Evolutionary conservation across 2,888 invertebrate species (phyloP), one percentile per base, ranked within the genome.

Genomic region (Acleris emargana): DNA sequence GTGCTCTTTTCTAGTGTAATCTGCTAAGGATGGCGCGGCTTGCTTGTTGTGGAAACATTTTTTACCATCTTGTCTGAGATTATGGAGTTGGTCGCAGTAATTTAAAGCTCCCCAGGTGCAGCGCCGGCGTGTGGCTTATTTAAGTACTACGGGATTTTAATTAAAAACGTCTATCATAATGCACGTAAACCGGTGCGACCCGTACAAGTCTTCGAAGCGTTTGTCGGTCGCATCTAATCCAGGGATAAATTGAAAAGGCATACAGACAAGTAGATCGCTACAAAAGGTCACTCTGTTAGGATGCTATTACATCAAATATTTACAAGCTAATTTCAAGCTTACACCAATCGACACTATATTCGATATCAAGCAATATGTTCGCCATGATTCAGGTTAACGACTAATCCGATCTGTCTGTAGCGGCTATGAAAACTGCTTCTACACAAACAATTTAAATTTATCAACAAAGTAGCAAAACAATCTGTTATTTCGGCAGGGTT

Each of bases 101-200:
- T 88, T 86, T 85, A 86, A 74, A 70, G 82, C 75, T 82, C 81
- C 86, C 84, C 89, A 90, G 89, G 91, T 87, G 87, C 84, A 76
- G 74, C 72, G 72, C 69, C 75, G 79, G 81, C 77, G 79, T 79
- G 82, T 79, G 84, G 87, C 85, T 87, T 87, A 84, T 79, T 71
- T 67, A 86, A 84, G 82, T 79, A 84, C 82, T 85, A 81, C 74
- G 79, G 78, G 79, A 78, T 86, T 88, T 88, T 90, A 91, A 91
- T 91, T 91, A 91, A 86, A 82, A 82, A 83, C 75, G 78, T 78
- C 78, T 80, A 77, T 83, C 84, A 81, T 84, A 84, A 83, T 73
- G 71, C 73, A 72, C 67, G 72, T 71, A 38, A 54, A 60, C 51
- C 43, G 51, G 45, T 5, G 47, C 49, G 58, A 43, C 20, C 47